These are phyloP conservation scores for Chrysopa pallens DNA, from an alignment of 1,140 invertebrate genomes.

Conservation along the genomic window DNA sequence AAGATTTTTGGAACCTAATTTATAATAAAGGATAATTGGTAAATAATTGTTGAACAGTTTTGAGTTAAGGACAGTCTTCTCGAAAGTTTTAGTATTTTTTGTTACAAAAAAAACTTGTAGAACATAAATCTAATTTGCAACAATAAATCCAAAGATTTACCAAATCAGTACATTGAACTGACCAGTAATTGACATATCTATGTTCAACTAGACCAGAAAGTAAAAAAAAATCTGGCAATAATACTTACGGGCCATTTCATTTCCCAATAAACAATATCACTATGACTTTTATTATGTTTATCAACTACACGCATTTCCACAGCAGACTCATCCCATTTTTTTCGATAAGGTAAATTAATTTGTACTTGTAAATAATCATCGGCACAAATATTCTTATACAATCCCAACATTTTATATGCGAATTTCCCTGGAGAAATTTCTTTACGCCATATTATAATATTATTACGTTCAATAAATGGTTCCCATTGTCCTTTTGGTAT, in stretches of 20 bases:
- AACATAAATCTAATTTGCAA: too few relatives aligned
- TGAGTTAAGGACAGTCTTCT: too few relatives aligned
- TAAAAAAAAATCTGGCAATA: slow-evolving; percentile 5
- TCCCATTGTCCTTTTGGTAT: slow-evolving; percentile 42
- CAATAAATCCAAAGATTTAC: too few relatives aligned
- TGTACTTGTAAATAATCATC: slow-evolving; percentile 67
- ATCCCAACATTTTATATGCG: slow-evolving; percentile 74
- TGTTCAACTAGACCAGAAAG: slow-evolving; percentile 4
- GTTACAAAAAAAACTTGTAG: too few relatives aligned
- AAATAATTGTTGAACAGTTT: too few relatives aligned
- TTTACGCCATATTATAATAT: slow-evolving; percentile 65
- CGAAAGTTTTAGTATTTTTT: too few relatives aligned
- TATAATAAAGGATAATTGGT: too few relatives aligned
- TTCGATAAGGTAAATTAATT: slow-evolving; percentile 58
- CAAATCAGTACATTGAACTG: too few relatives aligned
- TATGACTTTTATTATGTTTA: slow-evolving; percentile 37
- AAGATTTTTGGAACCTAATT: too few relatives aligned
- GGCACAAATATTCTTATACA: slow-evolving; percentile 56
- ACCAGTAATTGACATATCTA: too few relatives aligned
- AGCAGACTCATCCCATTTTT: slow-evolving; percentile 64
- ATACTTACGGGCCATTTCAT: slow-evolving; percentile 63
- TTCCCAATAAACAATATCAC: slow-evolving; percentile 73
- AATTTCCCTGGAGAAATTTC: slow-evolving; percentile 43
- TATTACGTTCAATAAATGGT: slow-evolving; percentile 58
- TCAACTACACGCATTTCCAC: slow-evolving; percentile 47